phyloP scores from a whole-genome alignment of 2,797 vertebrate species.

The Carcharodon carcharias region DNA sequence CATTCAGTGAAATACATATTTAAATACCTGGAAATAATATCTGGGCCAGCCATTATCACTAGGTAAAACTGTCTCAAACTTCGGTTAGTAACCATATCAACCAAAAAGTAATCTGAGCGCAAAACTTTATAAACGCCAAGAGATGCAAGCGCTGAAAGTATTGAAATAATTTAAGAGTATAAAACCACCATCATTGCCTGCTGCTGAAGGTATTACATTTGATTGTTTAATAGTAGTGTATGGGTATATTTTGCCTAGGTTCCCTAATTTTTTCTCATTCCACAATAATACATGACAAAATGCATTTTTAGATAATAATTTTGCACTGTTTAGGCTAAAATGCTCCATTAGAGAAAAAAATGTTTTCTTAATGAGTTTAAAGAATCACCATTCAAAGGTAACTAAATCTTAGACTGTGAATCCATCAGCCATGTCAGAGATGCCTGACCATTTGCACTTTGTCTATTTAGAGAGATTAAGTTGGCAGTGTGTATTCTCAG shows the following conservation, averaged over 20 bases:
- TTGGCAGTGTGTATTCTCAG: neutral
- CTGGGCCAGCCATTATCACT: neutral
- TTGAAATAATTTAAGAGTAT: neutral
- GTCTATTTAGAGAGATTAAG: slow-evolving; percentile 17
- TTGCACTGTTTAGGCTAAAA: slow-evolving; percentile 10
- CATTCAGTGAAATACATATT: neutral
- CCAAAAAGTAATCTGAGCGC: neutral
- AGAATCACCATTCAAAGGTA: slow-evolving; percentile 33
- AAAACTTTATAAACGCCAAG: neutral
- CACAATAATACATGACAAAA: neutral
- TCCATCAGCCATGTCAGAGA: slow-evolving; percentile 10
- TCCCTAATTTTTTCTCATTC: neutral
- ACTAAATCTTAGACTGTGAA: neutral
- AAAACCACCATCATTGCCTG: too few species aligned
- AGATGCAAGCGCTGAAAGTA: neutral
- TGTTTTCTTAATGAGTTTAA: neutral
- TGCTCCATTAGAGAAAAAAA: neutral
- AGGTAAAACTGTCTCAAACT: neutral
- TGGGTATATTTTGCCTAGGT: neutral
- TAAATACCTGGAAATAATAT: neutral
- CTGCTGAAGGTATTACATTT: neutral
- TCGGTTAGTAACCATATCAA: neutral
- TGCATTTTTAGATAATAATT: neutral
- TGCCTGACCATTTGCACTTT: slow-evolving; percentile 22
- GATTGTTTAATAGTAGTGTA: neutral